Percentiles rank a stretch among this genome's conserved stretches.
Conservation (phyloP, 1,140 invertebrate genomes). For the Pseudomyrmex sp. region DNA sequence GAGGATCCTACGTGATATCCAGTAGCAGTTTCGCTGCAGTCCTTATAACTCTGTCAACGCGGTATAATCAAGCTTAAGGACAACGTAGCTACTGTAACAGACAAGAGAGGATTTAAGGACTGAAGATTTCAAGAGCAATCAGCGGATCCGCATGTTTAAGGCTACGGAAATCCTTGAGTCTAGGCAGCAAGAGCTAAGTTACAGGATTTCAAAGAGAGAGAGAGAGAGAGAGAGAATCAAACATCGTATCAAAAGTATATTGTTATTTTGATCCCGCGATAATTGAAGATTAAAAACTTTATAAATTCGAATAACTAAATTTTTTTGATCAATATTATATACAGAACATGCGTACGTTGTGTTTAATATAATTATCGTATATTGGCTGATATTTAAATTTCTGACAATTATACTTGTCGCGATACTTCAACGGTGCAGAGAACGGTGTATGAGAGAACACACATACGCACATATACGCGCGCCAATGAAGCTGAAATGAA, state of each 20-base stretch:
- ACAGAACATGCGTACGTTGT: background rate
- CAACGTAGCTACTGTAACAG: constrained; percentile 29
- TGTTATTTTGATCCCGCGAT: too few species aligned
- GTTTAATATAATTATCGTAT: constrained; percentile 34
- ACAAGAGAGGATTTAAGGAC: constrained; percentile 15
- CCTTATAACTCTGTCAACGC: constrained; percentile 29
- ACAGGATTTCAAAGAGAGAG: background rate
- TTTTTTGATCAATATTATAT: too few species aligned
- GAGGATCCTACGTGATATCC: constrained; percentile 25
- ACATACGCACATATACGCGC: background rate
- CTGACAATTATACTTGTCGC: constrained; percentile 31
- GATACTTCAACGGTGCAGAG: constrained; percentile 23
- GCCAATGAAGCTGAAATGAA: constrained; percentile 53
- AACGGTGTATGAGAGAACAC: background rate
- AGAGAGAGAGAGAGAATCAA: too few species aligned
- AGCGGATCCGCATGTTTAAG: background rate
- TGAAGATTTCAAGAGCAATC: constrained; percentile 20
- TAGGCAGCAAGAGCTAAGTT: background rate
- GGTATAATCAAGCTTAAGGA: constrained; percentile 38
- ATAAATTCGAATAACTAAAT: too few species aligned
- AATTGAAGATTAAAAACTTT: too few species aligned
- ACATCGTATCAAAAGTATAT: too few species aligned
- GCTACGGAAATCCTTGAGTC: constrained; percentile 4
- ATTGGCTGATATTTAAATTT: constrained; percentile 17
- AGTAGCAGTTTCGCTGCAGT: constrained; percentile 34